A percentile compares a stretch with the other conserved stretches of the same genome.
phyloP scores from a whole-genome alignment of 2,113 vertebrate genomes.

The Crotophaga sulcirostris region DNA sequence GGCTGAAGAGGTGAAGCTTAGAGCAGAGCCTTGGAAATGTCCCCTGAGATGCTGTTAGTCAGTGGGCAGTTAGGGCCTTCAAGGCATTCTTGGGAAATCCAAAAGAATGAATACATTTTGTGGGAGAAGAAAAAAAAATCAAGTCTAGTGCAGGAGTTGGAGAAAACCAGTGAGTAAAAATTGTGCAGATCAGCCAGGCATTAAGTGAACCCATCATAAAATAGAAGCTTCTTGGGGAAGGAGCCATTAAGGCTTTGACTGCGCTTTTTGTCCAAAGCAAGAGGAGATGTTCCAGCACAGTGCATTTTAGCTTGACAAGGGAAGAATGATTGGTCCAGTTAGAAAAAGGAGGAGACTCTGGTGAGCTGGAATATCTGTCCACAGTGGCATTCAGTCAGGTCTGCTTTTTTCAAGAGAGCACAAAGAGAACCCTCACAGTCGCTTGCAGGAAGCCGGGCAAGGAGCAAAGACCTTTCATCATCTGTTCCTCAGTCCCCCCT shows the following conservation, averaged over 20 bases:
- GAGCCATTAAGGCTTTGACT: not conserved
- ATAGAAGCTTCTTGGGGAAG: not conserved
- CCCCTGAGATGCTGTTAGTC: not conserved
- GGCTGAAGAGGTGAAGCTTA: not conserved
- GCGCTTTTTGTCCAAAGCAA: not conserved
- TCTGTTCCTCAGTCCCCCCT: constrained; percentile 27
- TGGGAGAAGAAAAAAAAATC: not conserved
- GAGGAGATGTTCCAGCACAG: not conserved
- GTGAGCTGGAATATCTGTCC: not conserved
- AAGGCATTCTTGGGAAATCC: not conserved
- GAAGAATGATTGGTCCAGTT: not conserved
- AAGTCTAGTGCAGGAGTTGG: not conserved
- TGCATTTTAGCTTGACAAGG: not conserved
- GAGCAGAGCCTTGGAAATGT: not conserved
- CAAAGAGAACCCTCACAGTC: not conserved
- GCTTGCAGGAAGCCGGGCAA: not conserved
- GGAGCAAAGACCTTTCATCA: constrained; percentile 45
- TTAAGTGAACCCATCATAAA: not conserved
- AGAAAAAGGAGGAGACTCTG: not conserved
- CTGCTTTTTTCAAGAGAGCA: not conserved
- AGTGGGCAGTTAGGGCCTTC: not conserved
- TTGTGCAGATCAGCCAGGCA: not conserved
- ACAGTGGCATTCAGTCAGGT: not conserved
- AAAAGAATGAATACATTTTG: not conserved
- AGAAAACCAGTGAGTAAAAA: not conserved